Conservation (phyloP, 2,113 vertebrate genomes). For the Bubalus kerabau region DNA sequence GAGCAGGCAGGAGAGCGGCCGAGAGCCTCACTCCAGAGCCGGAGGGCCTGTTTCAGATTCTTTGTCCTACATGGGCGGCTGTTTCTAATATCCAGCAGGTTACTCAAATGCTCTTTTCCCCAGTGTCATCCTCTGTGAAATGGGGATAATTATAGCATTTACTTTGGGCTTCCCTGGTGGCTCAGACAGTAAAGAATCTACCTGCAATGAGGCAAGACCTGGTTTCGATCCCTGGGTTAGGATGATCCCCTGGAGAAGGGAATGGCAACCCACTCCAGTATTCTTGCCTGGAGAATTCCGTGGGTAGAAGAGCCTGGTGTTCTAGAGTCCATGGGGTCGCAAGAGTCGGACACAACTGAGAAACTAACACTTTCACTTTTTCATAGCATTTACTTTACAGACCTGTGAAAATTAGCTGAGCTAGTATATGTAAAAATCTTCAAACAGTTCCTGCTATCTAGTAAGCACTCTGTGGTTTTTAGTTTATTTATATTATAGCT, state of each 20-base stretch:
- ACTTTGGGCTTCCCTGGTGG: neutral
- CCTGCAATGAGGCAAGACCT: neutral
- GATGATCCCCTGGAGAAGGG: neutral
- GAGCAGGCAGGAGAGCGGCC: neutral
- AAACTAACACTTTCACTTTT: neutral
- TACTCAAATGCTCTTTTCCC: neutral
- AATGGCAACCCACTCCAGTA: neutral
- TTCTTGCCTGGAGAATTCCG: neutral
- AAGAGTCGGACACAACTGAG: neutral
- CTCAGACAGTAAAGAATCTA: neutral
- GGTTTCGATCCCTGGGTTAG: neutral
- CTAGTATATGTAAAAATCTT: neutral
- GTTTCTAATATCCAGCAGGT: neutral
- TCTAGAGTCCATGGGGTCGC: neutral
- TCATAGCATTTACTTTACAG: neutral
- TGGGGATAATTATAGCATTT: neutral
- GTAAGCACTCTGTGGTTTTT: neutral
- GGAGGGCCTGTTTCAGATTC: neutral
- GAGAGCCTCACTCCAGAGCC: neutral
- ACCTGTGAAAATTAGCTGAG: neutral
- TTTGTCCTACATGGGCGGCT: fast-evolving
- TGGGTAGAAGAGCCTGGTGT: neutral
- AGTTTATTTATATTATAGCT: neutral
- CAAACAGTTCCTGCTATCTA: neutral
- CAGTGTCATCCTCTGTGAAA: neutral